Base-by-base conservation (phyloP, 2,797 vertebrate genomes). In the Danio kyathit region DNA sequence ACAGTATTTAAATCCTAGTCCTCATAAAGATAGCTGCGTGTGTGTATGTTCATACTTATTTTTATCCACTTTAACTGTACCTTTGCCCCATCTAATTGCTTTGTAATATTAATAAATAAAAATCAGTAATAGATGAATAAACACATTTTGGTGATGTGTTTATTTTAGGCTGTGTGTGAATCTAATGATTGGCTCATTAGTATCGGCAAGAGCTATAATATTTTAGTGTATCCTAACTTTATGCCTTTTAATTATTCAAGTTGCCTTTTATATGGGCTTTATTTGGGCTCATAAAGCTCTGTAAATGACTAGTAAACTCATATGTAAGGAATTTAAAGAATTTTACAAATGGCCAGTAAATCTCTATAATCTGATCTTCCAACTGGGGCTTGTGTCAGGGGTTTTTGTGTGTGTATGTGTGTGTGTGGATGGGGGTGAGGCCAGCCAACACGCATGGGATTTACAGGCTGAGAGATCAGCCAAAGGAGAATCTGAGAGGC, bases 401-500 rank as follows among this genome's bases (percentile, higher is more conserved):
- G 61, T 17, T 44, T 43, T 9, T 19, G 19, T 59, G 29, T 40
- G 21, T 12, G 38, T 29, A n/a, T 74, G 41, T 54, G 46, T 14
- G 29, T 71, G 49, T 59, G 59, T 59, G 70, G 29, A 64, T 21
- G 49, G 72, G 60, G 66, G n/a, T 64, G 70, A 60, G 75, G 72
- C 40, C 57, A 74, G 72, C 44, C 52, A 74, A 59, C 72, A 79
- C 80, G 61, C 76, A 64, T 67, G 60, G 63, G 74, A 81, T 81
- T 72, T 79, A 64, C 64, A 67, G 74, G 69, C 75, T 77, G 52
- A 79, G 63, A 74, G 78, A 77, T 81, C 70, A 76, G 69, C 73
- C 61, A 74, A 81, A 57, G 49, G 70, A 60, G 59, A 63, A 73
- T 46, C 65, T 79, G 74, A 74, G 56, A 78, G 72, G 44, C 73